Conservation (phyloP, 2,888 invertebrate genomes). For the Chaetoderma sp. region DNA sequence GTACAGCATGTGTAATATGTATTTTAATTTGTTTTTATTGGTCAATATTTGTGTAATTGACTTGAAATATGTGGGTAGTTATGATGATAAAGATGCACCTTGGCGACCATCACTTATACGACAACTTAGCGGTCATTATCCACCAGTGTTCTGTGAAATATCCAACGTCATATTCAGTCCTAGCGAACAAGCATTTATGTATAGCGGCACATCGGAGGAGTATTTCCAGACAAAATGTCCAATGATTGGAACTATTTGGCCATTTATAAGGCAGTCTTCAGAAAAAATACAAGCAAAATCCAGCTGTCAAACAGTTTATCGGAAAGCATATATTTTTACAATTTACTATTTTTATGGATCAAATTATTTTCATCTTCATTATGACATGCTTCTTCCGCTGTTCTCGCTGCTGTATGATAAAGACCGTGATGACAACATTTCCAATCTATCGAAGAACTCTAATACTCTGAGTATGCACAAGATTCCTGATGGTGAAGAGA, state of each 20-base stretch:
- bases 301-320: constrained; percentile 44
- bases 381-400: constrained; percentile 45
- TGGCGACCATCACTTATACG: constrained; percentile 12
- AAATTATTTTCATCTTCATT: constrained; percentile 53
- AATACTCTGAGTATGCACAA: not conserved
- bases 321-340: constrained; percentile 45
- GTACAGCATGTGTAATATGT: too few species aligned
- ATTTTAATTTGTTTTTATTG: too few species aligned
- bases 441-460: too few species aligned
- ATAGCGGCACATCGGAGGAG: not conserved
- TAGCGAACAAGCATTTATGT: not conserved
- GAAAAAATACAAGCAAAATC: too few species aligned
- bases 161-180: constrained; percentile 14
- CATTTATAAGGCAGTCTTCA: constrained; percentile 2
- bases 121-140: constrained; percentile 13
- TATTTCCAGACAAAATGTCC: constrained; percentile 6
- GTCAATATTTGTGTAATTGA: too few species aligned
- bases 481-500: constrained; percentile 28
- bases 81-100: too few species aligned
- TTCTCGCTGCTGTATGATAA: constrained; percentile 30
- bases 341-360: constrained; percentile 46
- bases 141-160: constrained; percentile 12
- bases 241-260: constrained; percentile 8
- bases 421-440: too few species aligned
- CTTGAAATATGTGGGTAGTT: too few species aligned